These are phyloP conservation scores for Ophonus ardosiacus DNA, from an alignment of 2,888 invertebrate species.

Conservation along the genomic window DNA sequence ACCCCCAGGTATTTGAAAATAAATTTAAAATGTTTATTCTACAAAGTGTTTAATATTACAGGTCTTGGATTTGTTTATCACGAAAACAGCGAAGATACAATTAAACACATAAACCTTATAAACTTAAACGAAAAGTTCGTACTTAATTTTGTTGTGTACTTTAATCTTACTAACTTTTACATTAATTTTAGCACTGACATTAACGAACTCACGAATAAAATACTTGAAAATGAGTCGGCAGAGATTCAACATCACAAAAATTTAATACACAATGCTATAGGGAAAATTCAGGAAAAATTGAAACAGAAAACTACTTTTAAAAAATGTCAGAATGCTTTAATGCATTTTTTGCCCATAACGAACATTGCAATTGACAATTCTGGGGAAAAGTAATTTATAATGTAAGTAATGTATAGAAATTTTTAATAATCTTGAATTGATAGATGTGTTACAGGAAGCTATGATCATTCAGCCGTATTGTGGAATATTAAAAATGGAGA, in stretches of 20 bases:
- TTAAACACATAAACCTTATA: conserved; percentile 54
- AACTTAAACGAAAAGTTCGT: conserved; percentile 54
- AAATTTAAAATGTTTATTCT: conserved; percentile 20
- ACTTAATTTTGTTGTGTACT: not conserved
- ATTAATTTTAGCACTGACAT: conserved; percentile 77
- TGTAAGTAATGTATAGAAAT: conserved; percentile 4
- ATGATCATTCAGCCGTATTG: conserved; percentile 90
- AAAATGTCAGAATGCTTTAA: conserved; percentile 81
- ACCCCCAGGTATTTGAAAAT: conserved; percentile 54
- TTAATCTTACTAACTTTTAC: conserved; percentile 6
- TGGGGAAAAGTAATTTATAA: conserved; percentile 78
- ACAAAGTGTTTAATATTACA: conserved; percentile 9
- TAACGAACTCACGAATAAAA: conserved; percentile 76
- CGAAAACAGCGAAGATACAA: conserved; percentile 52
- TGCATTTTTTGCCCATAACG: conserved; percentile 85
- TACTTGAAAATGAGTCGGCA: conserved; percentile 78
- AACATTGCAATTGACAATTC: conserved; percentile 85
- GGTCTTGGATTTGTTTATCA: conserved; percentile 51
- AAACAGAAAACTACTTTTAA: conserved; percentile 81
- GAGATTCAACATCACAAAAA: conserved; percentile 21
- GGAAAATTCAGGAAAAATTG: conserved; percentile 80
- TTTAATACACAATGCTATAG: conserved; percentile 66
- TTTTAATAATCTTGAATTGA: conserved; percentile 64
- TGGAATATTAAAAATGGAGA: conserved; percentile 85
- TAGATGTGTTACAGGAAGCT: conserved; percentile 89